Base-by-base conservation (phyloP, 1,140 invertebrate species). In the Sinella curviseta region DNA sequence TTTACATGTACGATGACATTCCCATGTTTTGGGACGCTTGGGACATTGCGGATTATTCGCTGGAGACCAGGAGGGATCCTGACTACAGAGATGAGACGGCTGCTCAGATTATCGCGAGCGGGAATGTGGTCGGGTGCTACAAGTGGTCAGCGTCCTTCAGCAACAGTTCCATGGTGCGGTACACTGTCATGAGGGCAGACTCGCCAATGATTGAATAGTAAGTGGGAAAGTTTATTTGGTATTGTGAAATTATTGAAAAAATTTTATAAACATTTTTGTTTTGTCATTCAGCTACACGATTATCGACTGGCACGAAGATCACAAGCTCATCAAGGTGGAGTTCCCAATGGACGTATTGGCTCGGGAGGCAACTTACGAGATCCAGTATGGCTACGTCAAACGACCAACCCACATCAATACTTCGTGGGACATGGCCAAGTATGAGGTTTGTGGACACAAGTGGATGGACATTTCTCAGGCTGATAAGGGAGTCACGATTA, bases 11-110 rank as follows among this genome's bases (percentile, higher is more conserved):
- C 86, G 89, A 90, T 85, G 89, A 90, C 82, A 84, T 90, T 14
- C 89, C 89, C 20, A 81, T 90, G 74, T 90, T 86, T 85, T 90
- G 89, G 89, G 89, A 90, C 86, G 89, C 89, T n/a, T 90, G 89
- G 89, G 57, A 60, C 57, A 60, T 60, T 60, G 57, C 57, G 3
- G 89, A 90, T 82, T 90, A 90, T 79, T 89, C 90, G 81, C 81
- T 89, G 36, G 88, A 90, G 84, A 90, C 89, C 30, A 86, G 86
- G 77, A 79, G 82, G 17, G 36, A 78, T 2, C 73, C 85, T 8
- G 84, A 82, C 70, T 73, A 78, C 70, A 33, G 1, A 20, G 34
- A 74, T 34, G 57, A 60, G 24, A 74, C 34, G 4, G 70, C 17
- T 4, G 17, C 26, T 3, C 16, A 16, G 4, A 8, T 28, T 2